phyloP scores from a whole-genome alignment of 2,797 vertebrate genomes.

The Halcyon smyrnensis region DNA sequence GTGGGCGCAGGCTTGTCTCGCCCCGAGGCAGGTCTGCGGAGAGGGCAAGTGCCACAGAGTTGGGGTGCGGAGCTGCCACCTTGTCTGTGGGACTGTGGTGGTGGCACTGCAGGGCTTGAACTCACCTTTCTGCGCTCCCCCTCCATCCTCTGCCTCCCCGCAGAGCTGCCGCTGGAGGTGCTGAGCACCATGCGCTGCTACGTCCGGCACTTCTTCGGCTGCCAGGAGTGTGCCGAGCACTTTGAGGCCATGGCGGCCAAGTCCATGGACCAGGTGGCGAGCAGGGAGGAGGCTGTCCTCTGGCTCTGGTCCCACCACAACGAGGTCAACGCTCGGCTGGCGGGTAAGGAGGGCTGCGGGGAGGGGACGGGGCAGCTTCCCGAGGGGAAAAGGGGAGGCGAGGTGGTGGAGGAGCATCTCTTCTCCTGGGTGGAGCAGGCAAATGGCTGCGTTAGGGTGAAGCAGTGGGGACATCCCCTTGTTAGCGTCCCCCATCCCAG shows the following conservation, averaged over 20 bases:
- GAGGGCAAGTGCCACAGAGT: background rate
- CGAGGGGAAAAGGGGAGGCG: background rate
- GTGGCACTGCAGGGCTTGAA: rapidly evolving
- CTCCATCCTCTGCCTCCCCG: background rate
- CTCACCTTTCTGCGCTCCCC: background rate
- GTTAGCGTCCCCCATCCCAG: rapidly evolving
- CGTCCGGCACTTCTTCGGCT: constrained; percentile 88
- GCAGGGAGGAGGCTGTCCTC: constrained; percentile 68
- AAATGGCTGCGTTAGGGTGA: background rate
- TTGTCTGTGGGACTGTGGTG: rapidly evolving
- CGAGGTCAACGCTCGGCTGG: constrained; percentile 88
- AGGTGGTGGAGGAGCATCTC: background rate
- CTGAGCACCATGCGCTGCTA: constrained; percentile 86
- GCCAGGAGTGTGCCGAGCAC: constrained; percentile 86
- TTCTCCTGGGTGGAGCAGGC: background rate
- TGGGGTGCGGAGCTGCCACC: rapidly evolving
- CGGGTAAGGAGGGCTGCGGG: constrained; percentile 77
- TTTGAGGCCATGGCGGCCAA: constrained; percentile 88
- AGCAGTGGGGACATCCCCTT: rapidly evolving
- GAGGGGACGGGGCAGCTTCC: rapidly evolving
- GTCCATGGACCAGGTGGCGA: constrained; percentile 76
- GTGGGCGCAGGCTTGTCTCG: rapidly evolving
- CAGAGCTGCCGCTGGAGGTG: constrained; percentile 84
- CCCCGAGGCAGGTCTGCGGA: rapidly evolving
- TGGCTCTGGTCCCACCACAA: constrained; percentile 96